A percentile compares a stretch with the other conserved stretches of the same genome.
Conservation (phyloP, 2,888 invertebrate species). For the Dicyrtoma fusca region DNA sequence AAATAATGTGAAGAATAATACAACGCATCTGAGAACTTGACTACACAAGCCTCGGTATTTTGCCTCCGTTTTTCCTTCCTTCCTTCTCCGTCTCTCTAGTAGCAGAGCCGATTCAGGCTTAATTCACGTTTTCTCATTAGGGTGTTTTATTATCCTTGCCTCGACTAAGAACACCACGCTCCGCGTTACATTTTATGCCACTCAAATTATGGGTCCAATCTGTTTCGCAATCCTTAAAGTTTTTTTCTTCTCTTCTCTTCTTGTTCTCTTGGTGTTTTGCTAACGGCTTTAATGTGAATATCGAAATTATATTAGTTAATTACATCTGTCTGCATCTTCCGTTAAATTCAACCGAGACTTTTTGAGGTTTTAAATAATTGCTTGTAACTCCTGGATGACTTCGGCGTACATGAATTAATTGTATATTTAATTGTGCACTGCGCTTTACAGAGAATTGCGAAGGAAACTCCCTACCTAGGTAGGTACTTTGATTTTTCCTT, state of each 20-base stretch:
- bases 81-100: no score
- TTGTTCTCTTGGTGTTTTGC: constrained; percentile 14
- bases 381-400: no score
- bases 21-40: constrained; percentile 13
- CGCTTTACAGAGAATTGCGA: no score
- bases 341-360: no score
- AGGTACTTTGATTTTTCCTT: no score
- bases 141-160: constrained; percentile 48
- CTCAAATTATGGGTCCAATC: constrained; percentile 32
- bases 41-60: constrained; percentile 26
- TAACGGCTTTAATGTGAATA: no score
- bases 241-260: constrained; percentile 14
- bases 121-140: constrained; percentile 52
- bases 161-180: constrained; percentile 28
- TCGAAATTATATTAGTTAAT: no score
- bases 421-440: no score
- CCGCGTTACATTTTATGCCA: constrained; percentile 30
- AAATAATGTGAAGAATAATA: constrained; percentile 44
- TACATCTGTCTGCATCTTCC: no score
- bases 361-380: no score
- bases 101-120: constrained; percentile 24
- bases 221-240: constrained; percentile 28
- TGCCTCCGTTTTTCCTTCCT: constrained; percentile 36
- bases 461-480: no score
- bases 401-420: no score